Evolutionary conservation across 2,113 vertebrate species (phyloP), one percentile per base, ranked within the genome.

Genomic region (Cyanoderma ruficeps): DNA sequence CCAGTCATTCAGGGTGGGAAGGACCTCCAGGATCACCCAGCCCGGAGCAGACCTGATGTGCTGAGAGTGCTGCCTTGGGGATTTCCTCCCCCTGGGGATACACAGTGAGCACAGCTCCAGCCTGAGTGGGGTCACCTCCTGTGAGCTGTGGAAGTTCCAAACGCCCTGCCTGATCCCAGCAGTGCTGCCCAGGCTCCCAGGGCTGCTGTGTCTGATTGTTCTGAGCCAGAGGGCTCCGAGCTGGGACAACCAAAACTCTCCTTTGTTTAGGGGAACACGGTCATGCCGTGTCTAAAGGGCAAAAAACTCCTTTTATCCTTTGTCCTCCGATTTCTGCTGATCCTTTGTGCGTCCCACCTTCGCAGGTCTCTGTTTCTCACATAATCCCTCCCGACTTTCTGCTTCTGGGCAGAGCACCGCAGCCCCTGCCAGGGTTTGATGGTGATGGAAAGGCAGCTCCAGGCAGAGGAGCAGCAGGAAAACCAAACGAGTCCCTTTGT

Each of bases 101-200:
- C 0, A 1, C 20, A 8, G 20, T 0, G 27, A 50, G 61, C 47
- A 46, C 67, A 47, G 4, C 47, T 25, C 31, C 27, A 6, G 12
- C 47, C 11, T 0, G 25, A 19, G 13, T 0, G 1, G 6, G 57
- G 11, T n/a, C 27, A 3, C 12, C 46, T 30, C 24, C 3, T 0
- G 0, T 0, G 16, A 23, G 0, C 1, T 4, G 8, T 4, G n/a
- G 42, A 25, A 25, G 28, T 47, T 0, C 7, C 8, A 21, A 61
- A 27, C 7, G 7, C 28, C 9, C 22, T 14, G 17, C 5, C 6
- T 46, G 70, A 28, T 49, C 10, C 6, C 41, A 35, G 11, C 4
- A 37, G 20, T 7, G n/a, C 65, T 61, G 50, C 64, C 63, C 76
- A 27, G 81, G 53, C 42, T 69, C 14, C 41, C 15, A 7, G 31